Base-by-base conservation (phyloP, 2,888 invertebrate species). In the Anoncus sp. region DNA sequence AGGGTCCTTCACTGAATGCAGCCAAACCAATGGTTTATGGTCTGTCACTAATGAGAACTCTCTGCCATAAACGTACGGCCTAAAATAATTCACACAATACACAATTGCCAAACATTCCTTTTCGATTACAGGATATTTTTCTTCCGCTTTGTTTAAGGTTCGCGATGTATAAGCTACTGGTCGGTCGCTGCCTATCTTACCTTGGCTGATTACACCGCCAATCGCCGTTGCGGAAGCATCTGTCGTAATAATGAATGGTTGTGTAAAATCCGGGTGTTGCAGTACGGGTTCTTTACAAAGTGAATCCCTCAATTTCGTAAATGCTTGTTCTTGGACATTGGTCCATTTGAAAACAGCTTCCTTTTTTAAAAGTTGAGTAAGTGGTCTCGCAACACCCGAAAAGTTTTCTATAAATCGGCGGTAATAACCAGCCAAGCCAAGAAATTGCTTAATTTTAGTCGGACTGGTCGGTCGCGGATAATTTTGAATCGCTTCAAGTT, bases 341-440 rank as follows among this genome's bases (percentile, higher is more conserved):
- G 47, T 40, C 73, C 76, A 79, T 45, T 69, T 40, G 16, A 80
- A 77, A 3, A 27, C 35, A 0, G 31, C 9, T 1, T 60, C 43
- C 18, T 77, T 80, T 49, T 66, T 65, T 12, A 78, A 43, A 2
- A 78, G 24, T 22, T 60, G 57, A 1, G 75, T 80, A 5, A 80
- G 43, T 9, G 80, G 80, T 40, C 53, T 49, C 5, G 73, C 62
- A 2, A 75, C 72, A 12, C 62, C 66, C 4, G 73, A 66, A 16
- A 87, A 88, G 38, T 85, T 65, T 18, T 74, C 38, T 3, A 89
- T 85, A 60, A 89, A 90, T 40, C 85, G 77, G 1, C 89, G 57
- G 47, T 90, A 90, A 71, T 88, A 90, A 1, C 86, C 85, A 0
- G 81, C 71, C 43, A 87, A 74, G 47, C 88, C 88, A 22, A 87